These are phyloP conservation scores for Meloe dianella DNA, from an alignment of 2,888 invertebrate species.

Conservation along the genomic window DNA sequence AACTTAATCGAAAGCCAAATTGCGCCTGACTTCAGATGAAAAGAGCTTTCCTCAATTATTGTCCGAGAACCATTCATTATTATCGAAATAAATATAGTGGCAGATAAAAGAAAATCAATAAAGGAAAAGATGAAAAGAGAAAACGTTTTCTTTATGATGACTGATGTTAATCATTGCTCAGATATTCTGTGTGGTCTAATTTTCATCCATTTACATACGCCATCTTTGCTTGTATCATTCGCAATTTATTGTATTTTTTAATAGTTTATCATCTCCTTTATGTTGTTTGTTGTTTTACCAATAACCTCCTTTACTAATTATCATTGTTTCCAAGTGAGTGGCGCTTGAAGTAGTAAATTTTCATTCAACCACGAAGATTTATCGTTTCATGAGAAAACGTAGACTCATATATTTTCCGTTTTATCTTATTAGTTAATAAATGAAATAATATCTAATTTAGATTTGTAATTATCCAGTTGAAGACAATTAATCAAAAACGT, in stretches of 20 bases:
- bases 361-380: neutral
- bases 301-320: no score
- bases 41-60: no score
- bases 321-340: neutral
- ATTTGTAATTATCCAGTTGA: neutral
- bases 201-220: neutral
- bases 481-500: neutral
- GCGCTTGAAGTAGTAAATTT: neutral
- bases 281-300: no score
- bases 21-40: no score
- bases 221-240: neutral
- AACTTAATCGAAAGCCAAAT: no score
- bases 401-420: neutral
- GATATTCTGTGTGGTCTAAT: slow-evolving; percentile 1
- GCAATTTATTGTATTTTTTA: neutral
- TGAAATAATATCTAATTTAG: neutral
- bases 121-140: no score
- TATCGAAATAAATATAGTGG: no score
- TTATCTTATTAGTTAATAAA: neutral
- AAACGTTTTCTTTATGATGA: no score
- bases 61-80: no score
- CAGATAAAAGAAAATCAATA: no score
- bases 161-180: no score
- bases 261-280: neutral
- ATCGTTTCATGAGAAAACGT: neutral